Evolutionary conservation across 2,113 vertebrate genomes (phyloP).

Genomic region (Oncorhynchus clarkii): DNA sequence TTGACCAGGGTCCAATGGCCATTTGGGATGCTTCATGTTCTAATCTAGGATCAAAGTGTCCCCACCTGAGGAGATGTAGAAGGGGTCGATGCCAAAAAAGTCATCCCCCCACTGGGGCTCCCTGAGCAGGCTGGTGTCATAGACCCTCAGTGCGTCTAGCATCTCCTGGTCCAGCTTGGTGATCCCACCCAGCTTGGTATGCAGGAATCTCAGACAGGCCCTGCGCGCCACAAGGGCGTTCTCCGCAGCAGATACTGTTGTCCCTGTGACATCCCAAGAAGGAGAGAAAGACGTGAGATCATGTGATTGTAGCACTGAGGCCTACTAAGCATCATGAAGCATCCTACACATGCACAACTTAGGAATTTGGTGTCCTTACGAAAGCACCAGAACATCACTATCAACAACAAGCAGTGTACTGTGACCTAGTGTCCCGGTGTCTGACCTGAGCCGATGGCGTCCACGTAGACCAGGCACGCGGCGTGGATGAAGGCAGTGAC

Average conservation of each 20-base stretch:
- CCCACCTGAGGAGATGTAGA: constrained; percentile 88
- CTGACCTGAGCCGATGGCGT: constrained; percentile 92
- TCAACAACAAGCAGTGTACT: not conserved
- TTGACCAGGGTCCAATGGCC: too few relatives aligned
- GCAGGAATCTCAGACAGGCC: constrained; percentile 82
- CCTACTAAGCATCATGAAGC: not conserved
- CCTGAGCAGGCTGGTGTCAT: constrained; percentile 74
- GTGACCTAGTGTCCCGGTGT: not conserved
- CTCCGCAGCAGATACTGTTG: constrained; percentile 79
- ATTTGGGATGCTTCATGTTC: too few relatives aligned
- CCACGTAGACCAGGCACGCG: constrained; percentile 91
- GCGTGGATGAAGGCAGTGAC: constrained; percentile 88
- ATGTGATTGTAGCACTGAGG: not conserved
- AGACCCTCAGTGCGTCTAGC: constrained; percentile 81
- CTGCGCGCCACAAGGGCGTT: constrained; percentile 73
- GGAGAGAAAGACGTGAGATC: not conserved
- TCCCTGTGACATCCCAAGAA: constrained; percentile 68
- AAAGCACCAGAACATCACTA: not conserved
- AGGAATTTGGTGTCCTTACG: too few relatives aligned
- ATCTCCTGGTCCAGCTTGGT: constrained; percentile 76
- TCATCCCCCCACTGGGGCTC: constrained; percentile 82
- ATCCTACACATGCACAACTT: too few relatives aligned
- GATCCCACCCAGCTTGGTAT: constrained; percentile 74
- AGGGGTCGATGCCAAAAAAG: constrained; percentile 89
- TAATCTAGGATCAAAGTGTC: not conserved